phyloP scores from a whole-genome alignment of 2,797 vertebrate species.

The Clarias platycephalus region DNA sequence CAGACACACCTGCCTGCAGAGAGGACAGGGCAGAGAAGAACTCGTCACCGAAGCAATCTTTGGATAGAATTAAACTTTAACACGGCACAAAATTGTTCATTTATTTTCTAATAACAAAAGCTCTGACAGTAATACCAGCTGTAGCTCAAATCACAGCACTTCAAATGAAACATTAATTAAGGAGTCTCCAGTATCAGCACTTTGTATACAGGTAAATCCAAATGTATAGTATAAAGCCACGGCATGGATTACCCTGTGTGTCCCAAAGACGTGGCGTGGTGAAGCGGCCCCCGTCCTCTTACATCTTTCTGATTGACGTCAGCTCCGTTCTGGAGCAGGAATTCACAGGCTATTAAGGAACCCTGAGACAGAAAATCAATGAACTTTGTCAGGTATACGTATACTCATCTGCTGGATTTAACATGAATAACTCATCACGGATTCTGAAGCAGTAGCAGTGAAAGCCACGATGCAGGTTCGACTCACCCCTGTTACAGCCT shows the following conservation, averaged over 20 bases:
- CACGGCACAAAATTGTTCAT: background rate
- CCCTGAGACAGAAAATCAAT: slow-evolving; percentile 70
- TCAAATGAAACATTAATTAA: background rate
- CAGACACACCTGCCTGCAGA: slow-evolving; percentile 90
- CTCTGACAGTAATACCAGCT: background rate
- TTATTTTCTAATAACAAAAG: background rate
- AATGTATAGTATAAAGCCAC: background rate
- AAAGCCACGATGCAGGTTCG: background rate
- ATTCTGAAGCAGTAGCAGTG: background rate
- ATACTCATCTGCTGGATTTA: background rate
- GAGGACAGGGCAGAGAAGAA: slow-evolving; percentile 9
- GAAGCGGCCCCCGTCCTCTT: slow-evolving; percentile 87
- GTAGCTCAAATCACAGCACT: background rate
- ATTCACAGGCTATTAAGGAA: slow-evolving; percentile 92
- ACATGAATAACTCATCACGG: background rate
- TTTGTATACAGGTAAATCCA: background rate
- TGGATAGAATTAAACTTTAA: background rate
- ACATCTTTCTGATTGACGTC: slow-evolving; percentile 94
- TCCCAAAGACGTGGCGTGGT: slow-evolving; percentile 89
- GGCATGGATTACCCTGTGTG: slow-evolving; percentile 84
- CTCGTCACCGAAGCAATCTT: background rate
- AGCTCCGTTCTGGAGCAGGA: slow-evolving; percentile 93
- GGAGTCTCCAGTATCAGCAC: background rate
- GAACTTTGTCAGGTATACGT: background rate
- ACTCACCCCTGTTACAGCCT: slow-evolving; percentile 87